Base-by-base conservation (phyloP, 92 coral and sea anemone species). In the Heteractis magnifica region DNA sequence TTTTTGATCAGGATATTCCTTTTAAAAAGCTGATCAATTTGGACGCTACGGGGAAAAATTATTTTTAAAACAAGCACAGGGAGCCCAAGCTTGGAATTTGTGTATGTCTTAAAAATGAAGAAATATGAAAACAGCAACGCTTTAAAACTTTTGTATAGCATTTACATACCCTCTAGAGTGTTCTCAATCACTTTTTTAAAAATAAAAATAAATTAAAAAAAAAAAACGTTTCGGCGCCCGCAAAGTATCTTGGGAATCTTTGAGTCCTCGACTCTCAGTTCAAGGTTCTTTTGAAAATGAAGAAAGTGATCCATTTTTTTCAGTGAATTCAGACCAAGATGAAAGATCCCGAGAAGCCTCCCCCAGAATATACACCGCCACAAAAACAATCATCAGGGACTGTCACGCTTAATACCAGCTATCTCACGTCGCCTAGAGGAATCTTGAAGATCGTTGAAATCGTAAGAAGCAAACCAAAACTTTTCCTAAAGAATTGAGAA, bases 351-450 rank as follows among this genome's bases (percentile, higher is more conserved):
- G 88, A 68, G 59, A 76, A 84, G 23, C 52, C 55, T 23, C 60
- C 74, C 16, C 56, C 16, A 20, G 51, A 23, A 55, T 49, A 59
- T 59, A 5, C 71, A 18, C 4, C 71, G 10, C n/a, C 62, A 8
- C 76, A 51, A 11, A 52, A 76, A 65, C 55, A 65, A 8, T 50
- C 88, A 16, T 8, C 59, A 6, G 75, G 88, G 13, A 6, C 48
- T 18, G 72, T 85, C 71, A 78, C 83, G 4, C 8, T 85, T 19
- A 85, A 85, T 49, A 8, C 68, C 44, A 49, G 71, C 20, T 85
- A 85, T 58, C 10, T 85, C 7, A 85, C 19, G 18, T 84, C 88
- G 49, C 75, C 75, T 9, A 76, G 77, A 71, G 88, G 88, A 78
- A 78, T 85, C n/a, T 19, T 85, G 55, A 85, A 78, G 76, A 77